These are phyloP conservation scores for Rachycentron canadum DNA, from an alignment of 2,797 vertebrate genomes.

Conservation along the genomic window DNA sequence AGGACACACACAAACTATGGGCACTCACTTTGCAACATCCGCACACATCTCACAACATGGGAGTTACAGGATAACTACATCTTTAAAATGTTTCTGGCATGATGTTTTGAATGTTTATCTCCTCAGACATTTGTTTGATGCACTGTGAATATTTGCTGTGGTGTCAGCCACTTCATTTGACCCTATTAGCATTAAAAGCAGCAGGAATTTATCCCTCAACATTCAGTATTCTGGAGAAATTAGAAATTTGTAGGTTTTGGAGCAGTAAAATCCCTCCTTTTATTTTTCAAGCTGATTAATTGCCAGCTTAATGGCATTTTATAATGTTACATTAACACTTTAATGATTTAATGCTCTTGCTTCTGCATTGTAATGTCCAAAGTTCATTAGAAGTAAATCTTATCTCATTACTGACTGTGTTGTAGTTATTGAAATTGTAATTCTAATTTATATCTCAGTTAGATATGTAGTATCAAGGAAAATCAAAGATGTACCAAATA, in stretches of 20 bases:
- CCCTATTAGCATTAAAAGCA: constrained; percentile 23
- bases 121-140: background rate
- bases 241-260: constrained; percentile 63
- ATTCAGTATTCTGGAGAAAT: constrained; percentile 38
- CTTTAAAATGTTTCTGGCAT: background rate
- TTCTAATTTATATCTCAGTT: constrained; percentile 74
- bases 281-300: constrained; percentile 82
- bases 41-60: background rate
- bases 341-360: constrained; percentile 82
- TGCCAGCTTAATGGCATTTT: constrained; percentile 81
- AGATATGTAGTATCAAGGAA: constrained; percentile 43
- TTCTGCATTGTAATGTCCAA: constrained; percentile 79
- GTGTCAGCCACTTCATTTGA: constrained; percentile 15
- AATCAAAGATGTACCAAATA: constrained; percentile 56
- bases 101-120: constrained; percentile 1
- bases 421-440: constrained; percentile 79
- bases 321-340: constrained; percentile 83
- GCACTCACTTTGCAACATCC: background rate
- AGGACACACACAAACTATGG: constrained; percentile 52
- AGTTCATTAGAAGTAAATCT: constrained; percentile 86
- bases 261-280: constrained; percentile 70
- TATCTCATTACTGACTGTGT: constrained; percentile 74
- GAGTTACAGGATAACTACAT: constrained; percentile 15
- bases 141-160: constrained; percentile 12
- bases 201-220: constrained; percentile 26